Evolutionary conservation across 2,888 invertebrate species (phyloP).

Genomic region (Drosophila anomalata): DNA sequence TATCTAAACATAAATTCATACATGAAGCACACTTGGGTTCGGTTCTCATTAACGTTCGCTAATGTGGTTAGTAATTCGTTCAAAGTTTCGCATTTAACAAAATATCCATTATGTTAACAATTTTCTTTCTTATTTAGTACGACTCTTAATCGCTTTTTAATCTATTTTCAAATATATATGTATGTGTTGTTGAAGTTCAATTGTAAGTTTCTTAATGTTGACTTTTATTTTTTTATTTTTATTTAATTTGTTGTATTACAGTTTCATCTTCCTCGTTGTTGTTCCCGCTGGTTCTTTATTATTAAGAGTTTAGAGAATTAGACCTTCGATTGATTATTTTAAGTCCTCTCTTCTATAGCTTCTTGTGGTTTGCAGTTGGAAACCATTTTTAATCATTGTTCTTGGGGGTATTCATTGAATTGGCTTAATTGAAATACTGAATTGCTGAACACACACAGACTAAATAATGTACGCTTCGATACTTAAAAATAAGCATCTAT

Average conservation of each 20-base stretch:
- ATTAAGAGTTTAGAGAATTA: slow-evolving; percentile 50
- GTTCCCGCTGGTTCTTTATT: slow-evolving; percentile 66
- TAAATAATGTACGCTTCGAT: slow-evolving; percentile 45
- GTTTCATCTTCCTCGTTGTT: slow-evolving; percentile 70
- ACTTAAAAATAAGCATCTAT: slow-evolving; percentile 41
- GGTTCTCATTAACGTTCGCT: slow-evolving; percentile 54
- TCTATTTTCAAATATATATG: slow-evolving; percentile 51
- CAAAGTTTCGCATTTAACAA: slow-evolving; percentile 59
- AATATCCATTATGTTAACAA: slow-evolving; percentile 64
- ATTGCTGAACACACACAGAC: slow-evolving; percentile 71
- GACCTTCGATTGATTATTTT: slow-evolving; percentile 40
- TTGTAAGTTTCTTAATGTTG: slow-evolving; percentile 15
- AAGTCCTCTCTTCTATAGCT: slow-evolving; percentile 22
- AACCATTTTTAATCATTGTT: slow-evolving; percentile 60
- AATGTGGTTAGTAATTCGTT: slow-evolving; percentile 46
- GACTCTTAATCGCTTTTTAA: slow-evolving; percentile 42
- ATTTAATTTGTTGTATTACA: slow-evolving; percentile 61
- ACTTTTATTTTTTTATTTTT: slow-evolving; percentile 44
- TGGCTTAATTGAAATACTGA: slow-evolving; percentile 79
- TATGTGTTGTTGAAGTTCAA: slow-evolving; percentile 34
- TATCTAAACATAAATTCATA: slow-evolving; percentile 74
- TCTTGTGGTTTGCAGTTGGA: slow-evolving; percentile 61
- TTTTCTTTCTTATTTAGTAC: slow-evolving; percentile 39
- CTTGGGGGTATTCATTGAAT: slow-evolving; percentile 47
- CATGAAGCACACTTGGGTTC: slow-evolving; percentile 83